A percentile compares a stretch with the other conserved stretches of the same genome.
Conservation (phyloP, 2,113 vertebrate genomes). For the Crotalus helleri region DNA sequence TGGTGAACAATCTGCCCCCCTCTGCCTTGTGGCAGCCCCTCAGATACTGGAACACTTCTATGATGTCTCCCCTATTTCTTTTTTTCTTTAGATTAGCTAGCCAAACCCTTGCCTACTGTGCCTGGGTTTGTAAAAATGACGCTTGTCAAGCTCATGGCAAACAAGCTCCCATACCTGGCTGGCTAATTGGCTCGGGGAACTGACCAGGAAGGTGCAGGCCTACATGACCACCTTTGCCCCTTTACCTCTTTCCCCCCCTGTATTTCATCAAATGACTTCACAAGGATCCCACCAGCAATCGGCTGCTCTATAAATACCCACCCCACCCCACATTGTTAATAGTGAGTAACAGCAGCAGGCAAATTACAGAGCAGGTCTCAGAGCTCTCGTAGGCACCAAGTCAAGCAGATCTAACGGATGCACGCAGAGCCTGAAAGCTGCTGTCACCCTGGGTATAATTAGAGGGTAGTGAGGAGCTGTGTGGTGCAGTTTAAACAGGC, state of each 20-base stretch:
- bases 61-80: too few species aligned
- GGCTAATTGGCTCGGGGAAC: background rate
- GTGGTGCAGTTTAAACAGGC: slow-evolving; percentile 22
- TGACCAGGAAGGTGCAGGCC: background rate
- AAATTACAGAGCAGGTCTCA: slow-evolving; percentile 34
- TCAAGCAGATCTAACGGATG: slow-evolving; percentile 18
- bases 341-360: slow-evolving; percentile 34
- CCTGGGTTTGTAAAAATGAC: background rate
- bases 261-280: background rate
- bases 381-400: slow-evolving; percentile 13
- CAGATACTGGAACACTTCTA: too few species aligned
- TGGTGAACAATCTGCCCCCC: too few species aligned
- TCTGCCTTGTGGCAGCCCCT: too few species aligned
- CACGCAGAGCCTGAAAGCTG: slow-evolving; percentile 17
- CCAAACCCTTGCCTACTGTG: too few species aligned
- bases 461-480: slow-evolving; percentile 11
- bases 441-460: slow-evolving; percentile 31
- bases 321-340: slow-evolving; percentile 1
- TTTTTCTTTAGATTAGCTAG: too few species aligned
- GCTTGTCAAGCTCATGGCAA: background rate
- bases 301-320: slow-evolving; percentile 29
- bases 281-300: background rate
- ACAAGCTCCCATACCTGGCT: background rate
- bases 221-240: background rate
- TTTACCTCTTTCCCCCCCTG: background rate